phyloP scores from a whole-genome alignment of 2,797 vertebrate genomes.

The Tolypeutes matacus region DNA sequence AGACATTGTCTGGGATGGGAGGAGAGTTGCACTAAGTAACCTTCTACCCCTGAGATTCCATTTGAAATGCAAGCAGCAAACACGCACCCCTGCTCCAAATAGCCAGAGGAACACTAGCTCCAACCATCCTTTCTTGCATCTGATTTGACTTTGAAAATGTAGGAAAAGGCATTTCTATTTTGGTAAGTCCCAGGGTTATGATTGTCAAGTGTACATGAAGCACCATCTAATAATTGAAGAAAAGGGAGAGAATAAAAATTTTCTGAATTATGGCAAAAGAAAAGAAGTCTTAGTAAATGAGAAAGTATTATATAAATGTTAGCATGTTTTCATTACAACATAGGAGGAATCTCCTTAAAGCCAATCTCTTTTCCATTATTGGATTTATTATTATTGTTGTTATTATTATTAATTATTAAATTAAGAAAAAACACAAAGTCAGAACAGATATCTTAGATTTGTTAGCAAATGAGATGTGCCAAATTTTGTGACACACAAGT shows the following conservation, averaged over 20 bases:
- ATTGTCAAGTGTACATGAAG: background rate
- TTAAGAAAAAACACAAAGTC: constrained; percentile 54
- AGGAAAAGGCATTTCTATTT: constrained; percentile 27
- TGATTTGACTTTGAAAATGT: constrained; percentile 45
- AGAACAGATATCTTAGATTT: constrained; percentile 49
- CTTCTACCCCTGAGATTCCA: background rate
- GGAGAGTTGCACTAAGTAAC: background rate
- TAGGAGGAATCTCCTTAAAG: constrained; percentile 10
- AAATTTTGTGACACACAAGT: constrained; percentile 11
- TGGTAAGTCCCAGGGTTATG: background rate
- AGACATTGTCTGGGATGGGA: background rate
- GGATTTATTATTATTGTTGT: constrained; percentile 26
- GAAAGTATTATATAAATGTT: background rate
- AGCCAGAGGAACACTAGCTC: background rate
- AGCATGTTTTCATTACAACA: background rate
- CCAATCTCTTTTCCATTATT: constrained; percentile 23
- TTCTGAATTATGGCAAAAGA: background rate
- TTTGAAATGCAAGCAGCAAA: background rate
- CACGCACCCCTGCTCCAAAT: background rate
- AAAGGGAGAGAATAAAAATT: constrained; percentile 14
- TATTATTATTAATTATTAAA: constrained; percentile 26
- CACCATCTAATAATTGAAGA: background rate
- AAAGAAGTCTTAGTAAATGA: constrained; percentile 17
- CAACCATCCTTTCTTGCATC: background rate
- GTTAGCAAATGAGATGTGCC: constrained; percentile 45